These are phyloP conservation scores for Paraplagusia blochii DNA, from an alignment of 2,113 vertebrate species.

Conservation along the genomic window DNA sequence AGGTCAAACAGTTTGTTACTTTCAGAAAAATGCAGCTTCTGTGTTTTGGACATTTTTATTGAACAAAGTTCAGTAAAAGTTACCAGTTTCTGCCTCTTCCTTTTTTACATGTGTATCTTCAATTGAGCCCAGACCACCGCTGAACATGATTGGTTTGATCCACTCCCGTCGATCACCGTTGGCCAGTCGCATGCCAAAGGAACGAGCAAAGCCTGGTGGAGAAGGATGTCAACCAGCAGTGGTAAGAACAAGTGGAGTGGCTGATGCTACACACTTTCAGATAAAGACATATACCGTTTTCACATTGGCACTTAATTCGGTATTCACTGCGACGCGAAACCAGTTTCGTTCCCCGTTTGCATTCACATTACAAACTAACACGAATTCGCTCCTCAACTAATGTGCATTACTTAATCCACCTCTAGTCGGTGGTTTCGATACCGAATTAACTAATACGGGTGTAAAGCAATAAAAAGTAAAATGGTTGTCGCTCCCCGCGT, in stretches of 20 bases:
- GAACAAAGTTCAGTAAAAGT: constrained; percentile 1
- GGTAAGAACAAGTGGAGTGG: not conserved
- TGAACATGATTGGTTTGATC: constrained; percentile 98
- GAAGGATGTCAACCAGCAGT: no score
- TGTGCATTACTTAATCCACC: no score
- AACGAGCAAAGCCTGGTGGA: constrained; percentile 86
- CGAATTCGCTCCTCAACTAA: no score
- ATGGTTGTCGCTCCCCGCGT: no score
- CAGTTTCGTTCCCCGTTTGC: no score
- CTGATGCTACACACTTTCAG: not conserved
- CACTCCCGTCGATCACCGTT: constrained; percentile 85
- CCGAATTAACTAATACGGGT: no score
- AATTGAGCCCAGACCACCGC: constrained; percentile 86
- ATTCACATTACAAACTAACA: no score
- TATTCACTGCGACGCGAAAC: no score
- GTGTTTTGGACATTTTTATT: constrained; percentile 8
- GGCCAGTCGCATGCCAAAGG: constrained; percentile 82
- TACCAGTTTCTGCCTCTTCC: constrained; percentile 79
- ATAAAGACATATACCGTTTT: no score
- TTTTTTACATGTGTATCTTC: constrained; percentile 83
- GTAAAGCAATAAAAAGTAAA: no score
- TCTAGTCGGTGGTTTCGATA: no score
- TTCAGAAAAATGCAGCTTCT: constrained; percentile 13
- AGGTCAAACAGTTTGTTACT: constrained; percentile 12
- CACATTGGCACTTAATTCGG: no score